Evolutionary conservation across 2,113 vertebrate species (phyloP).

Genomic region (Coptodon bakossiorum): DNA sequence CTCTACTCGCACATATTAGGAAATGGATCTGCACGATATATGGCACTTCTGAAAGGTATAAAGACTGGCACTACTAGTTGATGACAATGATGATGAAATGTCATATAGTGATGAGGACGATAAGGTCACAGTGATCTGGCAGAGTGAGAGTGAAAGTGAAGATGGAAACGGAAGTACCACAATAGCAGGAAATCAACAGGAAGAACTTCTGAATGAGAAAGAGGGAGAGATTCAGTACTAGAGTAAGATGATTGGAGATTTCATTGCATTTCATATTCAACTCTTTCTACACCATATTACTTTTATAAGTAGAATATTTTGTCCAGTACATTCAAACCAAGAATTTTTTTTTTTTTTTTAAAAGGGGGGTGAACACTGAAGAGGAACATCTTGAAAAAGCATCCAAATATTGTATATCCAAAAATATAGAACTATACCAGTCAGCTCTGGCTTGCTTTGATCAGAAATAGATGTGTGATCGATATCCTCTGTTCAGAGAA

Average conservation of each 20-base stretch:
- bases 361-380: neutral
- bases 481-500: neutral
- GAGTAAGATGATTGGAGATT: neutral
- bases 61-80: too few relatives aligned
- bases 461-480: neutral
- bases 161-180: neutral
- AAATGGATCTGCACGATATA: neutral
- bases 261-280: neutral
- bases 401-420: neutral
- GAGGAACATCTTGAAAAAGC: neutral
- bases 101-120: neutral
- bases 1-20: neutral
- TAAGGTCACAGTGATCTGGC: neutral
- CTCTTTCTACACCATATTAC: neutral
- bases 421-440: neutral
- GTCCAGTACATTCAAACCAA: neutral
- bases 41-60: too few relatives aligned
- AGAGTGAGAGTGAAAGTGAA: neutral
- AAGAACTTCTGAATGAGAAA: neutral
- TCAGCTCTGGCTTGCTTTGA: neutral
- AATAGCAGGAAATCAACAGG: neutral
- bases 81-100: neutral
- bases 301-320: neutral
- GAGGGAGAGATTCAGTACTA: neutral
- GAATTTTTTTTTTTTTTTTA: neutral